Percentiles rank a stretch among this genome's conserved stretches.
These are phyloP conservation scores for Globodera rostochiensis DNA, from an alignment of 1,140 invertebrate genomes.

Conservation along the genomic window DNA sequence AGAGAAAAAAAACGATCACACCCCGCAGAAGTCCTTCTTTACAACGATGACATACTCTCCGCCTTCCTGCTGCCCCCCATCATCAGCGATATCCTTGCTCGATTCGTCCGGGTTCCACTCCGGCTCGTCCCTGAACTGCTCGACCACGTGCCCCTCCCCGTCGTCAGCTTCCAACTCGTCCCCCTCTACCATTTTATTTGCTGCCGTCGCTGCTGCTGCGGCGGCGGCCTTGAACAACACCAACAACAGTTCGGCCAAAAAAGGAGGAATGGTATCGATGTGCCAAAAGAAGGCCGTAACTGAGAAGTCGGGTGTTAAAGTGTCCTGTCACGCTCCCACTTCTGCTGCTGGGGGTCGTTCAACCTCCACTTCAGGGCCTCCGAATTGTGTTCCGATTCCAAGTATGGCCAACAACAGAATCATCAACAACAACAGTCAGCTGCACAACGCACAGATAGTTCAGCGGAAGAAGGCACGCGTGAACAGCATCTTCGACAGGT, in stretches of 20 bases:
- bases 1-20: constrained; percentile 1
- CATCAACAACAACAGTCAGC: background rate
- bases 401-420: background rate
- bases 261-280: background rate
- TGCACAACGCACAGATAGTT: constrained; percentile 16
- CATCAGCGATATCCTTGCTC: background rate
- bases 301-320: background rate
- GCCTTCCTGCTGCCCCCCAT: constrained; percentile 1
- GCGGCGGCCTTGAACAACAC: constrained; percentile 13
- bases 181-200: background rate
- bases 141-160: background rate
- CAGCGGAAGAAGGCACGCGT: constrained; percentile 40
- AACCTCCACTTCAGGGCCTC: background rate
- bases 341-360: constrained; percentile 10
- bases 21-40: constrained; percentile 4
- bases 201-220: constrained; percentile 3
- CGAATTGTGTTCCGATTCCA: background rate
- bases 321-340: background rate
- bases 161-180: background rate
- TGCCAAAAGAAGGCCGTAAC: background rate
- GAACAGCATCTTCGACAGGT: constrained; percentile 47
- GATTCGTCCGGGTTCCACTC: background rate
- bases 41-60: constrained; percentile 30
- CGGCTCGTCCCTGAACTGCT: constrained; percentile 4
- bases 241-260: background rate